Evolutionary conservation across 2,888 invertebrate species (phyloP).

Genomic region (Athetis lepigone): DNA sequence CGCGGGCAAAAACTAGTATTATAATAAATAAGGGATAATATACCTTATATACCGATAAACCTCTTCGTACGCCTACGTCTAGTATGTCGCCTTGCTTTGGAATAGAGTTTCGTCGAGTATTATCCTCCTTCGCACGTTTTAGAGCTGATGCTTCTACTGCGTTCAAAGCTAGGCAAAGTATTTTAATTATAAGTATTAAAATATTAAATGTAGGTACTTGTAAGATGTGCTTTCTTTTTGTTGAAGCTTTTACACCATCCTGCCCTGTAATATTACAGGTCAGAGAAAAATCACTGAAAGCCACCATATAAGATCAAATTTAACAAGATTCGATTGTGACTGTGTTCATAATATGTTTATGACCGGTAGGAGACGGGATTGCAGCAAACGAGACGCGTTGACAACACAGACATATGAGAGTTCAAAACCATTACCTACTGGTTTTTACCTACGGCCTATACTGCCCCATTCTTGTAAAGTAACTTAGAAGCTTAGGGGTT

Average conservation of each 20-base stretch:
- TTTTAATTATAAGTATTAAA: constrained; percentile 1
- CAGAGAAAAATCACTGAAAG: background rate
- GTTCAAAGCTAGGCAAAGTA: constrained; percentile 81
- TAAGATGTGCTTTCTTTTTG: background rate
- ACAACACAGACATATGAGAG: too few species aligned
- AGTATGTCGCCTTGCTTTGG: constrained; percentile 83
- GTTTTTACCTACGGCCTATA: too few species aligned
- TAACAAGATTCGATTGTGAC: too few species aligned
- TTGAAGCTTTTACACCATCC: background rate
- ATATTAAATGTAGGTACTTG: background rate
- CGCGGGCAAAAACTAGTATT: too few species aligned
- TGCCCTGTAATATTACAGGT: too few species aligned
- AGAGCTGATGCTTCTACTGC: constrained; percentile 91
- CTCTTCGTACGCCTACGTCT: constrained; percentile 69
- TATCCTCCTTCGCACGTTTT: constrained; percentile 90
- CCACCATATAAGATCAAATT: background rate
- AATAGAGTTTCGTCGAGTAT: constrained; percentile 70
- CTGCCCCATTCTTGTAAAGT: too few species aligned
- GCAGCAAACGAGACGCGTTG: background rate
- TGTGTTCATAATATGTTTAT: background rate
- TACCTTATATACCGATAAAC: constrained; percentile 74
- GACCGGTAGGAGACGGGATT: background rate
- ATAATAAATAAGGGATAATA: too few species aligned
- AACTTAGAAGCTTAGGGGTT: background rate
- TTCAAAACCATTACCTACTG: constrained; percentile 1